A percentile compares a stretch with the other conserved stretches of the same genome.
Evolutionary conservation across 2,888 invertebrate genomes (phyloP).

Genomic region (Drosophila pegasa): DNA sequence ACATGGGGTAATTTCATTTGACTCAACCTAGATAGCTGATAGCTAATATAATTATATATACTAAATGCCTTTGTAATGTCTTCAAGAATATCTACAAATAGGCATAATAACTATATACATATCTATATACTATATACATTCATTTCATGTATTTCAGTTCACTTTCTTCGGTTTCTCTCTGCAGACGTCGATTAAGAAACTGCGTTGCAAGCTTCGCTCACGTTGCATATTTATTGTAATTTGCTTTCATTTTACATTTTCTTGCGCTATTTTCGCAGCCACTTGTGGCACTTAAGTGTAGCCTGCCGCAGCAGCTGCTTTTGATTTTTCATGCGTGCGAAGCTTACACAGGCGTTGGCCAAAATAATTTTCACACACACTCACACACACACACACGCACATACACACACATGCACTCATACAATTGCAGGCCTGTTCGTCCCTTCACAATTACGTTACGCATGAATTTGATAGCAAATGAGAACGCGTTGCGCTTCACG

Average conservation of each 20-base stretch:
- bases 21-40: too few relatives aligned
- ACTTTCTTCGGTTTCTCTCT: slow-evolving; percentile 9
- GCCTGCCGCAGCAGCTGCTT: slow-evolving; percentile 48
- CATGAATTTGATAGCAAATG: slow-evolving; percentile 70
- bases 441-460: slow-evolving; percentile 58
- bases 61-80: too few relatives aligned
- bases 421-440: slow-evolving; percentile 15
- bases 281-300: slow-evolving; percentile 47
- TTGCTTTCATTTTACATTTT: slow-evolving; percentile 30
- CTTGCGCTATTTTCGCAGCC: slow-evolving; percentile 26
- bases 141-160: neutral
- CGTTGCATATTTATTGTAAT: slow-evolving; percentile 48
- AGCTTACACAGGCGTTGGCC: slow-evolving; percentile 61
- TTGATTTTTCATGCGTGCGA: slow-evolving; percentile 74
- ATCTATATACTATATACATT: too few relatives aligned
- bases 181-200: slow-evolving; percentile 25
- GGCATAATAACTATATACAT: too few relatives aligned
- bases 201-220: slow-evolving; percentile 6
- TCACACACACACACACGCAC: slow-evolving; percentile 16
- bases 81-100: neutral
- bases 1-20: too few relatives aligned
- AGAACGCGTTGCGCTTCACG: slow-evolving; percentile 64
- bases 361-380: slow-evolving; percentile 34
- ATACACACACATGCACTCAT: slow-evolving; percentile 11
- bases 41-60: too few relatives aligned